Evolutionary conservation across 2,797 vertebrate species (phyloP).

Genomic region (Lagodon rhomboides): DNA sequence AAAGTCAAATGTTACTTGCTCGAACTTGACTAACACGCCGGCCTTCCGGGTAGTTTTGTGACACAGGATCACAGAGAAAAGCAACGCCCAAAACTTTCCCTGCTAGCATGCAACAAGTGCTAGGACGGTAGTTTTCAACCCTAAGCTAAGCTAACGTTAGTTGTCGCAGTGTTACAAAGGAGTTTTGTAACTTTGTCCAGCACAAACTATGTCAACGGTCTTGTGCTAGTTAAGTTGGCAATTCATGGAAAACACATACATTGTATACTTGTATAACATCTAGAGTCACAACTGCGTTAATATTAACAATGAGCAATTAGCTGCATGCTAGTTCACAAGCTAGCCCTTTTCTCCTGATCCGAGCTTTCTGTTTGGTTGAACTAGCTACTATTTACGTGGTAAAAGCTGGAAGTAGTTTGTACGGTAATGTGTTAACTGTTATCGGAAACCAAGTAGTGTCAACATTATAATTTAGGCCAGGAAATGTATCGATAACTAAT

Average conservation of each 20-base stretch:
- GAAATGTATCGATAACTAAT: neutral
- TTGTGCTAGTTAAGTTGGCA: neutral
- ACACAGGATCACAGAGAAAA: conserved; percentile 33
- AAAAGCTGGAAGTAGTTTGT: neutral
- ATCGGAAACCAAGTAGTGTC: neutral
- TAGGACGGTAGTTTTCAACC: conserved; percentile 23
- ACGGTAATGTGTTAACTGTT: neutral
- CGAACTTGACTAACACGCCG: neutral
- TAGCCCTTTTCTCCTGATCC: neutral
- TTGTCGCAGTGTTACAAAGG: neutral
- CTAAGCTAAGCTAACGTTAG: conserved; percentile 20
- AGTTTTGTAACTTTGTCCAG: neutral
- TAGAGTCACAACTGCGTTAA: neutral
- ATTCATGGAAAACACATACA: neutral
- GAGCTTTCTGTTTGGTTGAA: neutral
- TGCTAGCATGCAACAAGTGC: conserved; percentile 81
- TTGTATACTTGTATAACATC: fast-evolving
- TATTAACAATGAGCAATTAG: neutral
- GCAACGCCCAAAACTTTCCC: conserved; percentile 81
- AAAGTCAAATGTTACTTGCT: neutral
- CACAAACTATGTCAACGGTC: neutral
- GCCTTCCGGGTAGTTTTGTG: conserved; percentile 7
- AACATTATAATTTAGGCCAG: neutral
- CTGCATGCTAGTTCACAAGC: conserved; percentile 10
- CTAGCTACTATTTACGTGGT: neutral